Evolutionary conservation across 2,888 invertebrate species (phyloP), one percentile per base, ranked within the genome.

Genomic region (Pollenia amentaria): DNA sequence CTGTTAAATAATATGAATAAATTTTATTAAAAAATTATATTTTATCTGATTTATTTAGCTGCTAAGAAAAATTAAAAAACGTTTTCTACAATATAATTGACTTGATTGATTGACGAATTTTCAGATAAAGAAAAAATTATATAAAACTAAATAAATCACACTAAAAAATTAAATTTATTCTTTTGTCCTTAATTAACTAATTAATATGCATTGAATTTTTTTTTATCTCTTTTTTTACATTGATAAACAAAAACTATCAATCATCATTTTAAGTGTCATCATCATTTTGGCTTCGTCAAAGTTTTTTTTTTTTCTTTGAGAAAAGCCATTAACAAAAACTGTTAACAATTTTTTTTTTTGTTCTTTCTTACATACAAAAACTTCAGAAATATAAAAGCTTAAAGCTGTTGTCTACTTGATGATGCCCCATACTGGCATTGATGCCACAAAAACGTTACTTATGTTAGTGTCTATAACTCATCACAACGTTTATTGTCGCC

Each of bases 201-300:
- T 87, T 84, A 87, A 84, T 87, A 87, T 87, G 76, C 87, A 87
- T 84, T 73, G 84, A 84, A 62, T 85, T 55, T 65, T 60, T 53
- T 57, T 18, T 55, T n/a, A n/a, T n/a, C n/a, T n/a, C n/a, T n/a
- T 53, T 67, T 42, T 38, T 78, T 64, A 18, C 67, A 64, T 29
- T 75, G 38, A 72, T 60, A 60, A 65, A 29, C 40, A 2, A 44
- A 77, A 81, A 53, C 87, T 44, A 87, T 86, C 73, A 78, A 86
- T 87, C 87, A 87, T 73, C 14, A 51, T 73, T 77, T 80, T 42
- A 84, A 73, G 29, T 53, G 64, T 72, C 83, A 64, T 38, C 70
- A 73, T 60, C 48, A 29, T 48, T 29, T 29, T 53, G 65, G 16
- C 53, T 60, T 40, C 69, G 44, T 40, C 14, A 65, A 62, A 70